Evolutionary conservation across 1,140 invertebrate genomes (phyloP).

Genomic region (Saccostrea cuccullata): DNA sequence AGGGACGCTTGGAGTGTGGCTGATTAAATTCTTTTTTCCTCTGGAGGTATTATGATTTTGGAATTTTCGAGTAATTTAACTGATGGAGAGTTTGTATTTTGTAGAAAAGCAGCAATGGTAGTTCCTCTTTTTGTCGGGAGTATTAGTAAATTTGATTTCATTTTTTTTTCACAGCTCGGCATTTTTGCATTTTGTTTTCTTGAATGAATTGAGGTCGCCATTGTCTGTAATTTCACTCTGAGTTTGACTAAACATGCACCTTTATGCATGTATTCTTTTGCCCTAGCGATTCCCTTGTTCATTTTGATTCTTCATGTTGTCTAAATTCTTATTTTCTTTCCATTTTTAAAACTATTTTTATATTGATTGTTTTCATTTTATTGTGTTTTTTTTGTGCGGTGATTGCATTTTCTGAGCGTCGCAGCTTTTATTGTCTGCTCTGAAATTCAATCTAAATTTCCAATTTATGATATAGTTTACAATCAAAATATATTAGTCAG

Average conservation of each 20-base stretch:
- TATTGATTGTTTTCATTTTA: neutral
- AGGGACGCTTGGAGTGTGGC: neutral
- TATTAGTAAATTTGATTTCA: neutral
- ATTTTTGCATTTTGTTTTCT: constrained; percentile 19
- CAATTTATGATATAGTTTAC: neutral
- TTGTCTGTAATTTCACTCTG: neutral
- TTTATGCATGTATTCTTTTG: neutral
- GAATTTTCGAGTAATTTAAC: too few species aligned
- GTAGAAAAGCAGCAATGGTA: neutral
- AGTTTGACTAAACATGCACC: neutral
- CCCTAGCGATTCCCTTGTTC: neutral
- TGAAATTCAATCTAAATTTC: neutral
- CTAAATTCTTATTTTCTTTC: too few species aligned
- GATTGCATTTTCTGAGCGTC: neutral
- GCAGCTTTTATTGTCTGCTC: neutral
- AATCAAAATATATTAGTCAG: neutral
- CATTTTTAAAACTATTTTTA: neutral
- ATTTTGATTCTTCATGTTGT: neutral
- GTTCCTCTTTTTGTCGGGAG: neutral
- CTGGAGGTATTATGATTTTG: neutral
- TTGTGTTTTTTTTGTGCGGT: neutral
- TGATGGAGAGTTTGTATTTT: neutral
- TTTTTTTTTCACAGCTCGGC: neutral
- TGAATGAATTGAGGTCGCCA: neutral
- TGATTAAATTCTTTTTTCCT: constrained; percentile 2